Evolutionary conservation across 2,113 vertebrate genomes (phyloP).

Genomic region (Pleuronectes platessa): DNA sequence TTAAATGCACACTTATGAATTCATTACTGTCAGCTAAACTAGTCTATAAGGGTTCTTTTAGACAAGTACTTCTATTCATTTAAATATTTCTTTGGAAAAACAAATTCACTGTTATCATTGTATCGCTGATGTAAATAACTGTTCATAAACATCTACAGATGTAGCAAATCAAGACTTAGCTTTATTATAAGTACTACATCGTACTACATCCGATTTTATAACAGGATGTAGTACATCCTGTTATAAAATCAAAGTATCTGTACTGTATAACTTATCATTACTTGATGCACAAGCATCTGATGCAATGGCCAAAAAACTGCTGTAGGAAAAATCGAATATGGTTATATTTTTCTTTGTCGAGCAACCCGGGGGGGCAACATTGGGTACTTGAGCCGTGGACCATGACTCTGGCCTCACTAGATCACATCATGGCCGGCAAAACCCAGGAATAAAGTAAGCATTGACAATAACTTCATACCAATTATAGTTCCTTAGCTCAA

Average conservation of each 20-base stretch:
- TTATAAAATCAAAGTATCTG: not conserved
- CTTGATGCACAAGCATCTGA: conserved; percentile 8
- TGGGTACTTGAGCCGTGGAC: not conserved
- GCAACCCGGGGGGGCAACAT: too few species aligned
- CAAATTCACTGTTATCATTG: not conserved
- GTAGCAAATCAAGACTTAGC: not conserved
- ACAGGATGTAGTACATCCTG: not conserved
- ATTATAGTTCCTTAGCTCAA: not conserved
- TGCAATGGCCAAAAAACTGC: too few species aligned
- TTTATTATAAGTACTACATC: not conserved
- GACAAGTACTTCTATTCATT: not conserved
- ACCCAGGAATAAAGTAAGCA: not conserved
- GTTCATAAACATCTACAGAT: too few species aligned
- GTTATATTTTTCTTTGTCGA: too few species aligned
- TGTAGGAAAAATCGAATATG: too few species aligned
- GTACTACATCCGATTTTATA: too few species aligned
- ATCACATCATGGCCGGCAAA: not conserved
- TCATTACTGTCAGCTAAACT: not conserved
- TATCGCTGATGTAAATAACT: not conserved
- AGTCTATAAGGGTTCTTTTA: not conserved
- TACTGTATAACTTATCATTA: not conserved
- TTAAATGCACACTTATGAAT: not conserved
- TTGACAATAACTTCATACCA: not conserved
- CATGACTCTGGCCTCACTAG: not conserved
- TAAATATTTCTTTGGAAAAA: not conserved